Percentiles rank a stretch among this genome's conserved stretches.
These are phyloP conservation scores for Flexamia atlantica DNA, from an alignment of 2,888 invertebrate genomes.

Conservation along the genomic window DNA sequence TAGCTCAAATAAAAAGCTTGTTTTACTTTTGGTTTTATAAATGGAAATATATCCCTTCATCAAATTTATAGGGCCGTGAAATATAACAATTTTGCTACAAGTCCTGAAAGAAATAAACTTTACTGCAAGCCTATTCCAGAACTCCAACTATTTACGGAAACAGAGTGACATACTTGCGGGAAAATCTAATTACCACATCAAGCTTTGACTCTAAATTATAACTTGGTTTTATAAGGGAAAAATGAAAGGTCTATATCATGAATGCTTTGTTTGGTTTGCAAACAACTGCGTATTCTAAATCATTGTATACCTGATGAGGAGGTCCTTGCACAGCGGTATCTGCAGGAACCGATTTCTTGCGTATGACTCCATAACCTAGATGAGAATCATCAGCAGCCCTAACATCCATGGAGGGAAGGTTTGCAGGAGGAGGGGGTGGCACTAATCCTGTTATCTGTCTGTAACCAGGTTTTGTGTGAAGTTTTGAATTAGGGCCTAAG, in stretches of 20 bases:
- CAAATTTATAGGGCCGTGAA: too few species aligned
- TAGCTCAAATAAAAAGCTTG: too few species aligned
- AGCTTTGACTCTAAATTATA: too few species aligned
- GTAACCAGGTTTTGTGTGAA: constrained; percentile 82
- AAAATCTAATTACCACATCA: too few species aligned
- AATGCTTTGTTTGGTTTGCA: constrained; percentile 89
- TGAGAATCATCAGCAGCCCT: constrained; percentile 89
- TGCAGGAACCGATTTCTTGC: constrained; percentile 80
- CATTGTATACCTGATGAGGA: constrained; percentile 85
- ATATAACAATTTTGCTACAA: too few species aligned
- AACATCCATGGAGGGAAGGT: constrained; percentile 5
- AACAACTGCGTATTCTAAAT: constrained; percentile 89
- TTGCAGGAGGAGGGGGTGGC: constrained; percentile 69
- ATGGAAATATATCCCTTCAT: too few species aligned
- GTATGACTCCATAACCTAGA: constrained; percentile 87
- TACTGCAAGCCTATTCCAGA: too few species aligned
- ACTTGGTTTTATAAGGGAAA: too few species aligned
- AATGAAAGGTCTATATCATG: not conserved
- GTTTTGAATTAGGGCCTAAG: constrained; percentile 86
- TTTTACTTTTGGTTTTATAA: too few species aligned
- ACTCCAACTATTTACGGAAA: too few species aligned
- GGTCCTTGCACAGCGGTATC: constrained; percentile 76
- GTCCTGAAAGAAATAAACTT: too few species aligned
- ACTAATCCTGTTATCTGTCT: constrained; percentile 81
- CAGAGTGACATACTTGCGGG: too few species aligned